Base-by-base conservation (phyloP, 2,113 vertebrate genomes). In the Dasyurus viverrinus region DNA sequence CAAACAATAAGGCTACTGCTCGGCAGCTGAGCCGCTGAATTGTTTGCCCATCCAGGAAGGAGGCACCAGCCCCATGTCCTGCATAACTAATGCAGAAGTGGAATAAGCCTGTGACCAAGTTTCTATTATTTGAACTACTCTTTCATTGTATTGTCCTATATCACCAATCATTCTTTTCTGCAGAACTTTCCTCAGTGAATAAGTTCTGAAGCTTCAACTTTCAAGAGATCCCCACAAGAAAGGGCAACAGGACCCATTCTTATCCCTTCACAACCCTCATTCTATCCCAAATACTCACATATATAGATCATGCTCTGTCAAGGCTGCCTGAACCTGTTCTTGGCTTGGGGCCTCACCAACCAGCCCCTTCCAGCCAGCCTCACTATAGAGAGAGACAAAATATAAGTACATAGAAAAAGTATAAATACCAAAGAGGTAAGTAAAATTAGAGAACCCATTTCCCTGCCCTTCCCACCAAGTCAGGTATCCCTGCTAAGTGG, bases 1-100 rank as follows among this genome's bases (percentile, higher is more conserved):
- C 99, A 0, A 99, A 99, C 7, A 99, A 98, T 48, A 99, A 97
- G 8, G 99, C 98, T 2, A 99, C 99, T 0, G 99, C 99, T 11
- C 98, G 98, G 98, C 99, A 98, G 47, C 97, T 98, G 53, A 98
- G 98, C 12, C 98, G 98, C 92, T 99, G 97, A 36, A 99, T 94
- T 0, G 97, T 96, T 93, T 99, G 99, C 2, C 98, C 98, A 10
- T 99, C 99, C 2, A 99, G 98, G 94, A 99, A 99, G 0, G 99
- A 98, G 0, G 99, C 98, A 0, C 99, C 99, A 0, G 99, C 99
- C 0, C 99, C 99, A 0, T 99, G 99, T 5, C 99, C 99, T 27
- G 99, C 98, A 0, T 99, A 99, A 93, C 99, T 99, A 92, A 16
- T 54, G 94, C 90, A 95, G 94, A 94, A 57, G 23, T 8, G 50